These are phyloP conservation scores for Drosophila yakuba DNA, from an alignment of 1,140 invertebrate genomes.

Conservation along the genomic window DNA sequence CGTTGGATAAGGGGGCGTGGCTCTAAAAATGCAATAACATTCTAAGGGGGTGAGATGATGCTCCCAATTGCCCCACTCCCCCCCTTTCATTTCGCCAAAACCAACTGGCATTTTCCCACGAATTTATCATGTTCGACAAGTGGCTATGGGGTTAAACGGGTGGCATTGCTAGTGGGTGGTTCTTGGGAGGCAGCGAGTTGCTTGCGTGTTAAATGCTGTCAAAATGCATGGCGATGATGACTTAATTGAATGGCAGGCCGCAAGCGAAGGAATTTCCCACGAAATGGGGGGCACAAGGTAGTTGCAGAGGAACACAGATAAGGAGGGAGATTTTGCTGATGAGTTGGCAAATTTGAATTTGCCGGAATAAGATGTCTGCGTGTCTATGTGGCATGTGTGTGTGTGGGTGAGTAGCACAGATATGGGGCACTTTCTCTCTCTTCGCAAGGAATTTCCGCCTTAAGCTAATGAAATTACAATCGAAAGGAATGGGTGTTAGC, in stretches of 20 bases:
- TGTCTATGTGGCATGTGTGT: too few relatives aligned
- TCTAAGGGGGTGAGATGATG: conserved; percentile 7
- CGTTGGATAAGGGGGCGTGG: background rate
- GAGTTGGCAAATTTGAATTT: conserved; percentile 42
- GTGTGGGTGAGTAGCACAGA: conserved; percentile 4
- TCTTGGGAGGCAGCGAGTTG: background rate
- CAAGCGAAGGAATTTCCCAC: conserved; percentile 13
- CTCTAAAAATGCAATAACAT: conserved; percentile 69
- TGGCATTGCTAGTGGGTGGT: background rate
- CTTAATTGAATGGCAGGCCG: conserved; percentile 56
- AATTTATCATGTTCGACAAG: conserved; percentile 79
- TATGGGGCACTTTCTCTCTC: background rate
- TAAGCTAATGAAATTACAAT: background rate
- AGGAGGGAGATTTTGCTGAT: conserved; percentile 25
- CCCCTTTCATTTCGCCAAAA: conserved; percentile 9
- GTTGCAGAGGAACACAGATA: conserved; percentile 15
- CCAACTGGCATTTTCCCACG: conserved; percentile 55
- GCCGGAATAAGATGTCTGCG: conserved; percentile 9
- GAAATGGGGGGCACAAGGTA: background rate
- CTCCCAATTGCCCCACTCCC: conserved; percentile 2
- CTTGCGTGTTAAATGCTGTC: conserved; percentile 35
- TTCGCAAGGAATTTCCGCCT: background rate
- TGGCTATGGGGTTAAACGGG: conserved; percentile 36
- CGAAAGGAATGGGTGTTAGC: background rate
- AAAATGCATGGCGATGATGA: conserved; percentile 46